Base-by-base conservation (phyloP, 2,888 invertebrate species). In the Nomada fabriciana region DNA sequence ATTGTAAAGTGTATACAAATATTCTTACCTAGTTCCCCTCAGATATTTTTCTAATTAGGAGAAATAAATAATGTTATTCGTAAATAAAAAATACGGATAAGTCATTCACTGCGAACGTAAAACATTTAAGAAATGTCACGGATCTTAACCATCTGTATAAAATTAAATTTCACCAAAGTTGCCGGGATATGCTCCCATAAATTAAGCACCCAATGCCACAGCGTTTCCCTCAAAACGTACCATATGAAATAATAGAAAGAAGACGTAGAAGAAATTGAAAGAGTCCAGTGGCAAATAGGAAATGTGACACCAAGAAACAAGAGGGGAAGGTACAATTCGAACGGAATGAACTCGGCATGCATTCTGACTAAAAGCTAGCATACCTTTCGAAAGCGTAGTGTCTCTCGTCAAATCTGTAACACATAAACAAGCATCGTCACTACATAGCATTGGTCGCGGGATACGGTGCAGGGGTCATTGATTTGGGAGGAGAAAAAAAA, bases 381-480 rank as follows among this genome's bases (percentile, higher is more conserved):
- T 94, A 94, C 94, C 94, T 94, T 92, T 94, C 94, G 89, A 93
- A 93, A 91, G 93, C 93, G 93, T 93, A 93, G 93, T 93, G 94
- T 90, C 93, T 93, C 92, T 94, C 94, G 90, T 93, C 93, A 92
- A 91, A 94, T 93, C 94, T 94, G 94, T 86, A 94, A 93, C 94
- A 93, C 91, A 91, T 87, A 91, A 91, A 91, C 80, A 87, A 82
- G 85, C 84, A 88, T 88, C 88, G 85, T 88, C 90, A 89, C 89
- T 87, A 86, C 80, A 82, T 50, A 79, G 76, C 73, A 79, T 74
- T 70, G 42, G 47, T 47, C 15, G 11, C 47, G 47, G 15, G 47
- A 47, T 47, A 47, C 47, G 52, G 69, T 73, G 73, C 78, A 57
- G 63, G 81, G 87, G 86, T 87, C 85, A 82, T 78, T 84, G 87